Conservation (phyloP, 2,888 invertebrate species). For the Seladonia tumulorum region DNA sequence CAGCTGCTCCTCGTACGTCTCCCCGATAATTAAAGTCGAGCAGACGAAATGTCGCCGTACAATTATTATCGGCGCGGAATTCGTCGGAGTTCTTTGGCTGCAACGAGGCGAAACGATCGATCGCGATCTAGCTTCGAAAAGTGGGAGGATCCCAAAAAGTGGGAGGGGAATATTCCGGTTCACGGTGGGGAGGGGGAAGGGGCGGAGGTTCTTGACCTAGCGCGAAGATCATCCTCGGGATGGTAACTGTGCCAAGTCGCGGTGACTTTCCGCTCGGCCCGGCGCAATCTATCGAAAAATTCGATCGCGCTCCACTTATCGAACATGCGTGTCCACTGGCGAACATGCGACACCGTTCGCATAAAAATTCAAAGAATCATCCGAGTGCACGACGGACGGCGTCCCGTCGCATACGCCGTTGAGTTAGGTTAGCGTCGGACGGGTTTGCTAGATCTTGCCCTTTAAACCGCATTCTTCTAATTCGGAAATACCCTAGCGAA, state of each 20-base stretch:
- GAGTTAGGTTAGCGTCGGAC: not conserved
- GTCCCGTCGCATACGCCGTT: not conserved
- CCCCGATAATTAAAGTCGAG: conserved; percentile 37
- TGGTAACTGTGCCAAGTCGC: conserved; percentile 66
- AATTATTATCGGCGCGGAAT: conserved; percentile 28
- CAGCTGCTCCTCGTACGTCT: conserved; percentile 20
- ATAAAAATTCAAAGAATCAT: not conserved
- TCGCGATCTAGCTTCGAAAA: not conserved
- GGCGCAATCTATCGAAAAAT: conserved; percentile 22
- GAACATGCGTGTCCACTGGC: not conserved
- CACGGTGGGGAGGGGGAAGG: not conserved
- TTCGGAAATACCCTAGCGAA: too few relatives aligned
- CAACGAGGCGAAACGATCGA: not conserved
- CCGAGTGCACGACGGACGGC: not conserved
- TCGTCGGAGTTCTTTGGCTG: not conserved
- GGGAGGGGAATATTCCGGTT: too few relatives aligned
- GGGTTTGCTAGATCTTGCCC: not conserved
- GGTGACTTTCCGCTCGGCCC: conserved; percentile 65
- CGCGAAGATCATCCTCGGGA: conserved; percentile 26
- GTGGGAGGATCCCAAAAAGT: not conserved
- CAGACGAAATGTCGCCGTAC: conserved; percentile 48
- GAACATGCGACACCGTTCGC: not conserved
- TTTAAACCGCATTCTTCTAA: too few relatives aligned
- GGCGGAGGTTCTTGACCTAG: conserved; percentile 15
- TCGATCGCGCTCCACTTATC: conserved; percentile 19